phyloP scores from a whole-genome alignment of 2,113 vertebrate genomes.

The Planiliza haematocheilus region DNA sequence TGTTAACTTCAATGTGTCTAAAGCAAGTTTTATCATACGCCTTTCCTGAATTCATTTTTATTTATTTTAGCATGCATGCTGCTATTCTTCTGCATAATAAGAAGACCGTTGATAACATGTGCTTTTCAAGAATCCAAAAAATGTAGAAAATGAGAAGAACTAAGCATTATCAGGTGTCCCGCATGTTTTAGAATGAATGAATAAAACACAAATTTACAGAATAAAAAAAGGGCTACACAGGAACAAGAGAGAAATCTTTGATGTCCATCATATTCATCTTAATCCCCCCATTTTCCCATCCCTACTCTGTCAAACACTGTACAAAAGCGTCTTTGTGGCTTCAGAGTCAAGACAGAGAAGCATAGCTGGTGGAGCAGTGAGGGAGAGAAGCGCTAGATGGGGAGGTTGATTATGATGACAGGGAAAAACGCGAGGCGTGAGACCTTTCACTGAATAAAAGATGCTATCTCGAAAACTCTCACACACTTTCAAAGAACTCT shows the following conservation, averaged over 20 bases:
- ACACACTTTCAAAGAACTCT: not conserved
- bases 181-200: too few species aligned
- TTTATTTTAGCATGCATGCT: too few species aligned
- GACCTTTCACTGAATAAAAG: not conserved
- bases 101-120: too few species aligned
- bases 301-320: not conserved
- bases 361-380: not conserved
- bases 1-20: too few species aligned
- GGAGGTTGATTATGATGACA: not conserved
- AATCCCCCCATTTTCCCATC: not conserved
- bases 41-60: too few species aligned
- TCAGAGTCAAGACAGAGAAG: not conserved
- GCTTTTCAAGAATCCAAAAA: too few species aligned
- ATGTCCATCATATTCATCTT: constrained; percentile 14
- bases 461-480: constrained; percentile 21
- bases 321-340: constrained; percentile 39
- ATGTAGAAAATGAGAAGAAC: too few species aligned
- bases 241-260: not conserved
- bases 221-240: not conserved
- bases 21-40: too few species aligned
- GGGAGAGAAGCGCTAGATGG: not conserved
- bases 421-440: not conserved
- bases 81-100: too few species aligned
- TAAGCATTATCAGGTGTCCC: too few species aligned
- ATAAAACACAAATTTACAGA: not conserved